These are phyloP conservation scores for Gulo gulo DNA, from an alignment of 2,113 vertebrate species.

Conservation along the genomic window DNA sequence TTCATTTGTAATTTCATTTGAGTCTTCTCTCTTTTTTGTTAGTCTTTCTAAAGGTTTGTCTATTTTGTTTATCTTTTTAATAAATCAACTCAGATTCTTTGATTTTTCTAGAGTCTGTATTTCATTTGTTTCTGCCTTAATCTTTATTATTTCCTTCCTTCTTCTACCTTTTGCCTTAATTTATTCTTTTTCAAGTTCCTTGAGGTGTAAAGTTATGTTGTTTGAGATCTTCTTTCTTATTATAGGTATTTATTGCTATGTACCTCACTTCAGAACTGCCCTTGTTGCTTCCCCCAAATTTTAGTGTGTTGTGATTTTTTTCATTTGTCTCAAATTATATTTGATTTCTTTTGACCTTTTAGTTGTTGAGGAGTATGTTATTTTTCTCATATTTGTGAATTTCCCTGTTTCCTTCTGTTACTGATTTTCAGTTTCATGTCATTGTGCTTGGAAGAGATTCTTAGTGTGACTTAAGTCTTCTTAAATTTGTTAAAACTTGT, in stretches of 20 bases:
- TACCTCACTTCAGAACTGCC: not conserved
- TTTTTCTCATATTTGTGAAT: not conserved
- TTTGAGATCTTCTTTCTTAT: not conserved
- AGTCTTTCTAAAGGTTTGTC: not conserved
- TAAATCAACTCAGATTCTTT: not conserved
- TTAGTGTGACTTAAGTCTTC: not conserved
- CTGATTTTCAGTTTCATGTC: not conserved
- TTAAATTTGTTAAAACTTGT: not conserved
- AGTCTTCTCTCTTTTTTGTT: not conserved
- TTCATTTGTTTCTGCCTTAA: not conserved
- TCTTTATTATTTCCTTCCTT: not conserved
- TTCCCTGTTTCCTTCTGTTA: not conserved
- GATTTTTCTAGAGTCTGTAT: not conserved
- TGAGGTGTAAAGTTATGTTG: not conserved
- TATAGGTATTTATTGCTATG: not conserved
- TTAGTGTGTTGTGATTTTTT: not conserved
- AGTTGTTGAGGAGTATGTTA: not conserved
- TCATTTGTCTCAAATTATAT: not conserved
- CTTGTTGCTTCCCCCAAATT: not conserved
- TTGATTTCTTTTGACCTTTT: not conserved
- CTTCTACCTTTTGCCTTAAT: not conserved
- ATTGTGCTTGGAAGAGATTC: not conserved
- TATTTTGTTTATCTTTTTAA: not conserved
- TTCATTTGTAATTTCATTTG: not conserved
- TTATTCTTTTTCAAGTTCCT: not conserved